Evolutionary conservation across 2,888 invertebrate genomes (phyloP), one percentile per base, ranked within the genome.

Genomic region (Cordylochernes scorpioides): DNA sequence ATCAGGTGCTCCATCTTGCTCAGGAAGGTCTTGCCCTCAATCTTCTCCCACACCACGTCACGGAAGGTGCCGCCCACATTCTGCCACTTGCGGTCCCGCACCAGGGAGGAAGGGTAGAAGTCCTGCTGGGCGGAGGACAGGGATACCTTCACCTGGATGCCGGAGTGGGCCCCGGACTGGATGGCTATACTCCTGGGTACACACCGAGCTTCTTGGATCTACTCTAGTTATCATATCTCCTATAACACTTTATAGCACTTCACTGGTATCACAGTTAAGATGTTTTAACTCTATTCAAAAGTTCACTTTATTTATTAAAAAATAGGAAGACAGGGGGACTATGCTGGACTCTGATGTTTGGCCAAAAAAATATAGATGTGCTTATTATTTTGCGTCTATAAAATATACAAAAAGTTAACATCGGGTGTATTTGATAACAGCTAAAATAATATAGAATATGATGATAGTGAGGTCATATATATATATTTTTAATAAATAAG

Each of bases 1-100:
- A 88, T 84, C 4, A 88, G 63, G 44, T 84, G 62, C 58, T 91
- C 88, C 71, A 88, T 78, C 61, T 88, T 88, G 49, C 82, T 84
- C 5, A 86, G 60, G 51, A 91, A 86, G 57, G 86, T 88, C 48
- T 77, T 74, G 28, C 91, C 88, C 51, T 88, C 86, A 67, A 91
- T 74, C 54, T 78, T 80, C 40, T 86, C 82, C 52, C 86, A 65
- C 44, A 75, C 65, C 12, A 77, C 73, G 33, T 52, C 50, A 33
- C 51, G 47, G 53, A 82, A 86, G 27, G 75, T 71, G 15, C 82
- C 80, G n/a, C 80, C 78, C 2, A 86, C 61, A 53, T 84, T 74
- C 48, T 80, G 77, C 86, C 86, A 88, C 50, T 82, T 77, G 42
- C 74, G 67, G 47, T 82, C 78, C 36, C 74, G 73, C 3, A 86